A percentile compares a stretch with the other conserved stretches of the same genome.
Evolutionary conservation across 2,888 invertebrate genomes (phyloP).

Genomic region (Sarcophaga caerulescens): DNA sequence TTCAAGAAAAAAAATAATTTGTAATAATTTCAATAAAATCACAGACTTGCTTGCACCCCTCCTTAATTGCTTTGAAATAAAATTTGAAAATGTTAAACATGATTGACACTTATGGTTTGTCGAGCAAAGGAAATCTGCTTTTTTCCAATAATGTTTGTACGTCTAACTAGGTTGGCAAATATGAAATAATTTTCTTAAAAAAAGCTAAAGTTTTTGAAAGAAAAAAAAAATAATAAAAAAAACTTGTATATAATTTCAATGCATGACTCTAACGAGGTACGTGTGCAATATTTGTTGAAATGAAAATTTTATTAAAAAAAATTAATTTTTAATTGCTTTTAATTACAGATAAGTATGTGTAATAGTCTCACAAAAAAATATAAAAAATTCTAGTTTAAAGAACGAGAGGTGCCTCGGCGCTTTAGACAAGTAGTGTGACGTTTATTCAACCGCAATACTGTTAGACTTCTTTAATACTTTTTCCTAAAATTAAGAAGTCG

Average conservation of each 20-base stretch:
- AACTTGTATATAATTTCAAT: constrained; percentile 24
- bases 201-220: not conserved
- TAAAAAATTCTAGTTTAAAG: too few relatives aligned
- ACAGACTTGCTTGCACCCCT: constrained; percentile 7
- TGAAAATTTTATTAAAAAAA: not conserved
- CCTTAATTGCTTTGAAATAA: constrained; percentile 56
- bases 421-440: too few relatives aligned
- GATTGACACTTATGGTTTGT: constrained; percentile 61
- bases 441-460: too few relatives aligned
- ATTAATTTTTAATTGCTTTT: constrained; percentile 55
- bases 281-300: constrained; percentile 18
- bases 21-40: constrained; percentile 5
- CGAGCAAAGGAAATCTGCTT: constrained; percentile 43
- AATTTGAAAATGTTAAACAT: constrained; percentile 46
- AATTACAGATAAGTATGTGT: constrained; percentile 47
- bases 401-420: too few relatives aligned
- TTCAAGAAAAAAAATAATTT: not conserved
- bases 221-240: not conserved
- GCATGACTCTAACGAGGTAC: constrained; percentile 29
- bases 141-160: not conserved
- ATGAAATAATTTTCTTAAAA: constrained; percentile 10
- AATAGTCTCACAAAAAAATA: constrained; percentile 4
- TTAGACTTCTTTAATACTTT: too few relatives aligned
- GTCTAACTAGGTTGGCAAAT: constrained; percentile 9
- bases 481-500: too few relatives aligned